phyloP scores from a whole-genome alignment of 2,888 invertebrate species.

The Busseola fusca region DNA sequence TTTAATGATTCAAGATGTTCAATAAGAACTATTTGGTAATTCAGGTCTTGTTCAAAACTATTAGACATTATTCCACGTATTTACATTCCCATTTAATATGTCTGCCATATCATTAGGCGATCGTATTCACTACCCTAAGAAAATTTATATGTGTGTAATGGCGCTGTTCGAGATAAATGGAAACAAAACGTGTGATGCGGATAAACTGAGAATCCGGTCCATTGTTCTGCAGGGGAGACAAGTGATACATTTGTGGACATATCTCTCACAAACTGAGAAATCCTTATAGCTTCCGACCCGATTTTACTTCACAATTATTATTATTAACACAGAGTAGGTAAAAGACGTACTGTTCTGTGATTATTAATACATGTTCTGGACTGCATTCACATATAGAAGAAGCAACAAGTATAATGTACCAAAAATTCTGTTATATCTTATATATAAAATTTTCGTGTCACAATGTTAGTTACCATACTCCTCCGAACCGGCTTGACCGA shows the following conservation, averaged over 20 bases:
- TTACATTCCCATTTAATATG: constrained; percentile 10
- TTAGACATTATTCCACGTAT: background rate
- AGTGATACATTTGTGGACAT: constrained; percentile 63
- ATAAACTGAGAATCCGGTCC: constrained; percentile 60
- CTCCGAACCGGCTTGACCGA: no score
- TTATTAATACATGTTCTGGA: no score
- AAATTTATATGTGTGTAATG: constrained; percentile 53
- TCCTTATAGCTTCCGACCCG: constrained; percentile 39
- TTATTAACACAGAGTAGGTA: no score
- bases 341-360: no score
- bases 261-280: constrained; percentile 45
- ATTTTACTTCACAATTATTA: background rate
- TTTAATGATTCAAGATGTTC: no score
- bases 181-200: constrained; percentile 61
- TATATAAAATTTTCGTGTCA: no score
- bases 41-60: background rate
- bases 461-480: no score
- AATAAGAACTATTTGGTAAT: background rate
- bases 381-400: background rate
- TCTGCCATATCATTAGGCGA: constrained; percentile 34
- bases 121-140: constrained; percentile 30
- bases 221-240: constrained; percentile 66
- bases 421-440: background rate
- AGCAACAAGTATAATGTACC: background rate
- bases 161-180: constrained; percentile 55